Conservation (phyloP, 2,888 invertebrate genomes). For the Parthenolecanium corni region DNA sequence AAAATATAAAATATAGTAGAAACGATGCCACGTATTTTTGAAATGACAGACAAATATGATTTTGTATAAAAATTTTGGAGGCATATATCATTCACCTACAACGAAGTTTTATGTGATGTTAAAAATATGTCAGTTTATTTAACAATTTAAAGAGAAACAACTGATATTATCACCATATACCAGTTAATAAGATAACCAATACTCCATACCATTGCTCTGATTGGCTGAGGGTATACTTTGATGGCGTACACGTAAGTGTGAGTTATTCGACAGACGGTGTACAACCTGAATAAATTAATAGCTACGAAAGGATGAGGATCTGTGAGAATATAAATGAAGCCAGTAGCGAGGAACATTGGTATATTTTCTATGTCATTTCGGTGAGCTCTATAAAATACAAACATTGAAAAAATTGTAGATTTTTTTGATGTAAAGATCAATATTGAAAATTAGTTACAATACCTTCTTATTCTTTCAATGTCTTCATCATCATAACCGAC, state of each 20-base stretch:
- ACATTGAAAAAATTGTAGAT: background rate
- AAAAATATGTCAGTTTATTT: too few species aligned
- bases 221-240: slow-evolving; percentile 49
- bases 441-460: background rate
- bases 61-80: too few species aligned
- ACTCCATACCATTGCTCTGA: slow-evolving; percentile 42
- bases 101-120: too few species aligned
- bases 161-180: slow-evolving; percentile 29
- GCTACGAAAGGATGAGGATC: slow-evolving; percentile 45
- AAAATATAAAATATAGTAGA: too few species aligned
- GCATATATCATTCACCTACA: too few species aligned
- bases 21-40: too few species aligned
- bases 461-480: slow-evolving; percentile 43
- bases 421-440: background rate
- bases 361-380: slow-evolving; percentile 63
- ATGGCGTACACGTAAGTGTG: slow-evolving; percentile 56
- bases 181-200: slow-evolving; percentile 37
- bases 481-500: slow-evolving; percentile 41
- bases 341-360: slow-evolving; percentile 50
- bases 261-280: slow-evolving; percentile 45
- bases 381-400: slow-evolving; percentile 47
- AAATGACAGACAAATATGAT: too few species aligned
- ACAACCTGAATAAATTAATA: slow-evolving; percentile 46
- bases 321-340: slow-evolving; percentile 49
- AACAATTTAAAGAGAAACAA: background rate